Percentiles rank a stretch among this genome's conserved stretches.
Evolutionary conservation across 2,113 vertebrate species (phyloP).

Genomic region (Stigmatopora nigra): DNA sequence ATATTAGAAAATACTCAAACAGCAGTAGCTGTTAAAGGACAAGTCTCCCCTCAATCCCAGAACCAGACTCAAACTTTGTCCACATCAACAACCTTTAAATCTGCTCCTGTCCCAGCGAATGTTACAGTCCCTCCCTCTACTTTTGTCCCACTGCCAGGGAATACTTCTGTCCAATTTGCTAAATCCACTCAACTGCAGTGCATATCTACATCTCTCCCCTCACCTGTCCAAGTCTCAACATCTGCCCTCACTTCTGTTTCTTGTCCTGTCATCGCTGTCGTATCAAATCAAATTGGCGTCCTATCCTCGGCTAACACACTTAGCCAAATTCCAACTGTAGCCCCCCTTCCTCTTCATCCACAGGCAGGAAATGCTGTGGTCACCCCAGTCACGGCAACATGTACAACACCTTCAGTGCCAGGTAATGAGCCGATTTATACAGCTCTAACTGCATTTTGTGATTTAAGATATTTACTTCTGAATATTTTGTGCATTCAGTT

Average conservation of each 20-base stretch:
- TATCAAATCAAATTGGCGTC: constrained; percentile 39
- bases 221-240: constrained; percentile 40
- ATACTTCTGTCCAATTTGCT: constrained; percentile 5
- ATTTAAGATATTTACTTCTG: not conserved
- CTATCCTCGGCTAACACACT: constrained; percentile 33
- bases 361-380: constrained; percentile 51
- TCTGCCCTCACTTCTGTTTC: constrained; percentile 41
- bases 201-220: constrained; percentile 39
- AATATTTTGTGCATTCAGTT: not conserved
- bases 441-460: not conserved
- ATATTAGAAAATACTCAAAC: constrained; percentile 18
- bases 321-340: constrained; percentile 36
- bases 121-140: constrained; percentile 4
- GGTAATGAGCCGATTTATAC: constrained; percentile 59
- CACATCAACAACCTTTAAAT: constrained; percentile 5
- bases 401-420: constrained; percentile 75
- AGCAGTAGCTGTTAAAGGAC: constrained; percentile 8
- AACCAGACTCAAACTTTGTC: constrained; percentile 16
- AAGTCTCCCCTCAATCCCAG: constrained; percentile 21
- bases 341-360: constrained; percentile 37
- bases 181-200: constrained; percentile 8
- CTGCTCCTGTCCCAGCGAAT: constrained; percentile 30
- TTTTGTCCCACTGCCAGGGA: constrained; percentile 16
- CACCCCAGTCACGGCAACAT: constrained; percentile 66
- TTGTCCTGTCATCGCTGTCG: constrained; percentile 37